Evolutionary conservation across 1,140 invertebrate species (phyloP), one percentile per base, ranked within the genome.

Genomic region (Dreissena rostriformis): DNA sequence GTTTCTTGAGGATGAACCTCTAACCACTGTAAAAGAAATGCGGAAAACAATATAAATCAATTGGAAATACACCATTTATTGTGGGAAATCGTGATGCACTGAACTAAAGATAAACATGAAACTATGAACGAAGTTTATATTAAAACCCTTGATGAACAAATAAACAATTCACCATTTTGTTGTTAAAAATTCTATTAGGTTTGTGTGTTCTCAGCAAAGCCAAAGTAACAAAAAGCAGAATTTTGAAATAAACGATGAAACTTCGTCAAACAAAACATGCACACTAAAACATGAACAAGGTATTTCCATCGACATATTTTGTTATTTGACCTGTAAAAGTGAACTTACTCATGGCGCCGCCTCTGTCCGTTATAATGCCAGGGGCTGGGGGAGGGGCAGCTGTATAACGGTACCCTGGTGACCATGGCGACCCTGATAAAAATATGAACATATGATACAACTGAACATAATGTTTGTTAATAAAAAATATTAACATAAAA

Each of bases 371-470:
- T 22, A 68, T 68, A 17, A 68, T 26, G 15, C 66, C 66, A 2
- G 66, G 66, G 22, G 66, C 66, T 15, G 66, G 66, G 66, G 66
- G 66, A 68, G 66, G 66, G 22, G 7, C 29, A 17, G 22, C 29
- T 68, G 5, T 68, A 17, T 68, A 26, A 26, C 66, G 19, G 65
- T 24, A 14, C 12, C 17, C 65, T n/a, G 11, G 14, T 12, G 24
- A 24, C 11, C 14, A 26, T 7, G 57, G 57, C 2, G 57, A 61
- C 57, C 57, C 57, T 61, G 53, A 57, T n/a, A n/a, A 61, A 61
- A 19, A 19, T 6, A 61, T 24, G 57, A 61, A 61, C 2, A n/a
- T n/a, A 61, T 61, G 4, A 24, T n/a, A 61, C 17, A 61, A 61
- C 17, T 61, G 22, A 61, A 61, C 57, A 61, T 24, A 19, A 61